Evolutionary conservation across 2,888 invertebrate species (phyloP).

Genomic region (Andrena trimmerana): DNA sequence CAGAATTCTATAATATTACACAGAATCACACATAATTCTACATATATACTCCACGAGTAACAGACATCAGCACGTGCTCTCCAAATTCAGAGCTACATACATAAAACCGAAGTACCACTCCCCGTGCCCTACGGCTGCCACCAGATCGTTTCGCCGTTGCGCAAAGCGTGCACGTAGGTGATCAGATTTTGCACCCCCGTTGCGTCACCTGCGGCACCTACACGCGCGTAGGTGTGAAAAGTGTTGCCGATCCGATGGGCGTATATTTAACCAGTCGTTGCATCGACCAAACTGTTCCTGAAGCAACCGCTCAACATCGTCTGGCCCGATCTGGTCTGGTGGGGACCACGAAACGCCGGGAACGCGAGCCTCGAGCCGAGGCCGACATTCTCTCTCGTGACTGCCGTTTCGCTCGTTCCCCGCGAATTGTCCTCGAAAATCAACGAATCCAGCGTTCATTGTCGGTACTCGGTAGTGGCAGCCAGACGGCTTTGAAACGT

Average conservation of each 20-base stretch:
- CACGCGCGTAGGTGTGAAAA: slow-evolving; percentile 34
- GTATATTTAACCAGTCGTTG: slow-evolving; percentile 31
- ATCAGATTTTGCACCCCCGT: slow-evolving; percentile 40
- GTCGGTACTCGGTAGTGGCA: slow-evolving; percentile 36
- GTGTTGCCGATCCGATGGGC: slow-evolving; percentile 12
- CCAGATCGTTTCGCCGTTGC: slow-evolving; percentile 5
- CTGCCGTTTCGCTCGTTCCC: slow-evolving; percentile 52
- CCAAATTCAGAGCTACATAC: neutral
- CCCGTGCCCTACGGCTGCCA: neutral
- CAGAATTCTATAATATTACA: too few relatives aligned
- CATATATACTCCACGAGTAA: neutral
- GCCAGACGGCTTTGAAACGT: slow-evolving; percentile 32
- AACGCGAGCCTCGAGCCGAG: slow-evolving; percentile 57
- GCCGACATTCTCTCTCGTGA: slow-evolving; percentile 62
- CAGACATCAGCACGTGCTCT: neutral
- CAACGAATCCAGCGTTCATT: slow-evolving; percentile 61
- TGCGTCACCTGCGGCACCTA: slow-evolving; percentile 23
- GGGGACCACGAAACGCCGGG: slow-evolving; percentile 36
- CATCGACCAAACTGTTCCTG: slow-evolving; percentile 34
- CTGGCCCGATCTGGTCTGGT: slow-evolving; percentile 2
- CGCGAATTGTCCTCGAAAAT: slow-evolving; percentile 63
- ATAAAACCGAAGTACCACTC: neutral
- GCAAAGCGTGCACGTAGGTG: slow-evolving; percentile 15
- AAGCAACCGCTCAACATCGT: neutral
- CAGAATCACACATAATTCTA: too few relatives aligned